Percentiles rank a stretch among this genome's conserved stretches.
Evolutionary conservation across 92 coral and sea anemone species (phyloP).

Genomic region (Ricordea florida): DNA sequence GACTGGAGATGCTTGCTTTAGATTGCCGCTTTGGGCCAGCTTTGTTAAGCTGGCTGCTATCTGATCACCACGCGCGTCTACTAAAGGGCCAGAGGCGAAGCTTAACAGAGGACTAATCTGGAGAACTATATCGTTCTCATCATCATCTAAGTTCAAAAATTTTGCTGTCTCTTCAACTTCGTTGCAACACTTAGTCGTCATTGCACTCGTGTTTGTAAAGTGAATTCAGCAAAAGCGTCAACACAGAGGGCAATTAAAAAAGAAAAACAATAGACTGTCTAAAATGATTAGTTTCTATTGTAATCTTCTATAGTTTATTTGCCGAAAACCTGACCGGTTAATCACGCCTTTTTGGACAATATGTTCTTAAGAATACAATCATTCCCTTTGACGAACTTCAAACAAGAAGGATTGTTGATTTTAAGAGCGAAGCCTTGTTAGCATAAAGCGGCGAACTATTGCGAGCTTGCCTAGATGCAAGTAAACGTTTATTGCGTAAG

Average conservation of each 20-base stretch:
- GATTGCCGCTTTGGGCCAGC: background rate
- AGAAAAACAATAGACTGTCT: constrained; percentile 18
- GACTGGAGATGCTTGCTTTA: background rate
- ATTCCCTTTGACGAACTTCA: no score
- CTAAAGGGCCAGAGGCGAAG: constrained; percentile 19
- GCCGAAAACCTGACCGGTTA: background rate
- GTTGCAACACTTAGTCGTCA: background rate
- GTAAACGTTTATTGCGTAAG: no score
- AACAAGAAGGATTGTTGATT: no score
- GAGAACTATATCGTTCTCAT: background rate
- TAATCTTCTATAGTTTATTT: background rate
- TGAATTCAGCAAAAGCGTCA: background rate
- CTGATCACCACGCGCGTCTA: background rate
- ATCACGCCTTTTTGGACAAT: background rate
- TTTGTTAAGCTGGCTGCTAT: background rate
- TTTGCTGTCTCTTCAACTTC: background rate
- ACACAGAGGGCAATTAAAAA: background rate
- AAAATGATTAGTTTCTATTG: constrained; percentile 1
- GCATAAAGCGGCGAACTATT: no score
- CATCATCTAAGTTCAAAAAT: background rate
- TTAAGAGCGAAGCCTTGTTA: no score
- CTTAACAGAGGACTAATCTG: background rate
- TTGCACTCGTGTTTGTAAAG: background rate
- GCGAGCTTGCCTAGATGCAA: no score
- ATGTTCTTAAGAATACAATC: background rate